These are phyloP conservation scores for Cheilosia pagana DNA, from an alignment of 2,888 invertebrate genomes.

Conservation along the genomic window DNA sequence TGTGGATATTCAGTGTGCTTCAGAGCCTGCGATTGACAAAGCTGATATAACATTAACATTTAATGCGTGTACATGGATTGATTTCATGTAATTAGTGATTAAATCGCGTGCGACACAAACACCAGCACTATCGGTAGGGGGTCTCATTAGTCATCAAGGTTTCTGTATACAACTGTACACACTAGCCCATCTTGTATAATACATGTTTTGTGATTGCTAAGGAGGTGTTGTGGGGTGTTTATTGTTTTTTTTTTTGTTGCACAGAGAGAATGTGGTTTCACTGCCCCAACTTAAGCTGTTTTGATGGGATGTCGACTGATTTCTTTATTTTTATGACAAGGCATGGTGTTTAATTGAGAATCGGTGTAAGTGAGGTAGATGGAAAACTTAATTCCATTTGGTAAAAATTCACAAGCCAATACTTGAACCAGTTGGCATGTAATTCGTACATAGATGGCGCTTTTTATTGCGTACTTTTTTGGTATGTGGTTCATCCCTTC, in stretches of 20 bases:
- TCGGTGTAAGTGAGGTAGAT: too few relatives aligned
- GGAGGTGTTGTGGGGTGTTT: slow-evolving; percentile 30
- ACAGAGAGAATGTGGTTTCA: slow-evolving; percentile 27
- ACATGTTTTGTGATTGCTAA: slow-evolving; percentile 42
- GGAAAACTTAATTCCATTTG: too few relatives aligned
- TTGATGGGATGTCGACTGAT: slow-evolving; percentile 44
- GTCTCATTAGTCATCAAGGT: slow-evolving; percentile 52
- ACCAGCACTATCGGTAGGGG: background rate
- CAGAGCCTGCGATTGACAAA: slow-evolving; percentile 11
- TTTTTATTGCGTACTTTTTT: too few relatives aligned
- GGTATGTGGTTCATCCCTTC: too few relatives aligned
- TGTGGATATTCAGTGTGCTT: background rate
- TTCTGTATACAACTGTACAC: slow-evolving; percentile 20
- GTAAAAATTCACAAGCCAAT: too few relatives aligned
- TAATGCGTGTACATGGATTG: slow-evolving; percentile 65
- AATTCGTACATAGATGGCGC: too few relatives aligned
- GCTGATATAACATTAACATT: slow-evolving; percentile 52
- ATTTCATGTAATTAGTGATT: slow-evolving; percentile 73
- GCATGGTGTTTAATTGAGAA: background rate
- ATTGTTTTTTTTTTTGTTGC: slow-evolving; percentile 16
- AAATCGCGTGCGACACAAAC: slow-evolving; percentile 69
- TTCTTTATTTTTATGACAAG: slow-evolving; percentile 48
- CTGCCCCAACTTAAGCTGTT: slow-evolving; percentile 57
- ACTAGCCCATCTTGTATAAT: slow-evolving; percentile 38
- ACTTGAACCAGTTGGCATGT: too few relatives aligned